Percentiles rank a stretch among this genome's conserved stretches.
Conservation (phyloP, 2,113 vertebrate species). For the Philantomba maxwellii region DNA sequence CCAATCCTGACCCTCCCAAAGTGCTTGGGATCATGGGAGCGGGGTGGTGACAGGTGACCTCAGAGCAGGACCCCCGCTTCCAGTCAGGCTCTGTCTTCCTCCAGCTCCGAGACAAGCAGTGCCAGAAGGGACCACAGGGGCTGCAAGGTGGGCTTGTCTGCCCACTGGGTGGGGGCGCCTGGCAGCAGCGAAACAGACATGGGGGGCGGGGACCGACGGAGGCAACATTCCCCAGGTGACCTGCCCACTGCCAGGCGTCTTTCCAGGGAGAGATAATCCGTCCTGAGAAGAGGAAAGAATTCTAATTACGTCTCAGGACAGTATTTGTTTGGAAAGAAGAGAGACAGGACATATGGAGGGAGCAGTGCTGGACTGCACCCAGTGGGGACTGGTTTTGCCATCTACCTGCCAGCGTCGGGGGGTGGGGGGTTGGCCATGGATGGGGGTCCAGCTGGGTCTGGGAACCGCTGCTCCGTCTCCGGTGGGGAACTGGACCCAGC, state of each 20-base stretch:
- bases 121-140: neutral
- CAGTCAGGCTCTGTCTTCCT: neutral
- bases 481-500: neutral
- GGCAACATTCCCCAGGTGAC: neutral
- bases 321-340: conserved; percentile 71
- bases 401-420: rapidly evolving
- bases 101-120: rapidly evolving
- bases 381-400: conserved; percentile 44
- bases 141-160: neutral
- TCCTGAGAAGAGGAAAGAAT: conserved; percentile 72
- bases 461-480: neutral
- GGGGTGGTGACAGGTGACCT: neutral
- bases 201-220: rapidly evolving
- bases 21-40: neutral
- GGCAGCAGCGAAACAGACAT: rapidly evolving
- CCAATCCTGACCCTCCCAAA: neutral
- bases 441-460: neutral
- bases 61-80: neutral
- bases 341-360: conserved; percentile 64
- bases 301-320: conserved; percentile 71
- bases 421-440: rapidly evolving
- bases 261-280: conserved; percentile 37
- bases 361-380: conserved; percentile 22
- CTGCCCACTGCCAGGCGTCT: rapidly evolving
- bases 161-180: neutral